phyloP scores from a whole-genome alignment of 30 jellyfish, hydroid and myxozoan species.

The Hydractinia echinata region DNA sequence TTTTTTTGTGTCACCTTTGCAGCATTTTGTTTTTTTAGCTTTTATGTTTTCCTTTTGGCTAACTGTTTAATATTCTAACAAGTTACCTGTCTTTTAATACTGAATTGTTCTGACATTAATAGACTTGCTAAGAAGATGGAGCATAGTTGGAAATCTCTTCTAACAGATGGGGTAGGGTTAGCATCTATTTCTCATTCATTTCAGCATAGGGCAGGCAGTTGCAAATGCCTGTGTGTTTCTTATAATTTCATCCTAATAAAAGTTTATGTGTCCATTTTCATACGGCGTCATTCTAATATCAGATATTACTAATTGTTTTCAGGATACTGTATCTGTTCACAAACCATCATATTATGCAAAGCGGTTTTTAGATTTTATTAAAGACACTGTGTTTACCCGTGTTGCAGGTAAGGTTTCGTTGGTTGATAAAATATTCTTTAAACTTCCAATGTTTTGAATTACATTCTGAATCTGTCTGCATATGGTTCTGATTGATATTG shows the following conservation, averaged over 20 bases:
- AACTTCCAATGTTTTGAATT: not conserved
- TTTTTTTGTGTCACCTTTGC: no score
- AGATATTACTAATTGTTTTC: not conserved
- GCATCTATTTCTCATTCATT: not conserved
- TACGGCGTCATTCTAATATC: no score
- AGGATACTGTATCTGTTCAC: constrained; percentile 99
- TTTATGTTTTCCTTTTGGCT: no score
- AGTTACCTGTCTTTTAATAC: no score
- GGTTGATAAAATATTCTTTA: not conserved
- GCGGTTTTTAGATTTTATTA: constrained; percentile 73
- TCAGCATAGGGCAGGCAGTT: not conserved
- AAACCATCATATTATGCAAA: constrained; percentile 90
- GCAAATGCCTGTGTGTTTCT: no score
- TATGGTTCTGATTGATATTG: not conserved
- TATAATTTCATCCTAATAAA: no score
- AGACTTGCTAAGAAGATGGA: constrained; percentile 84
- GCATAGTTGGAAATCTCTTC: constrained; percentile 87
- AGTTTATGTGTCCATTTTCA: no score
- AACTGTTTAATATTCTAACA: no score
- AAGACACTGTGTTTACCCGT: constrained; percentile 49
- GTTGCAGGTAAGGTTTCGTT: constrained; percentile 40
- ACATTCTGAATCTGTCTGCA: not conserved
- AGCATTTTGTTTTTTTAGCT: no score
- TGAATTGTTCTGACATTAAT: not conserved
- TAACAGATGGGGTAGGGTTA: constrained; percentile 83